Evolutionary conservation across 2,797 vertebrate genomes (phyloP).

Genomic region (Arnoldichthys spilopterus): DNA sequence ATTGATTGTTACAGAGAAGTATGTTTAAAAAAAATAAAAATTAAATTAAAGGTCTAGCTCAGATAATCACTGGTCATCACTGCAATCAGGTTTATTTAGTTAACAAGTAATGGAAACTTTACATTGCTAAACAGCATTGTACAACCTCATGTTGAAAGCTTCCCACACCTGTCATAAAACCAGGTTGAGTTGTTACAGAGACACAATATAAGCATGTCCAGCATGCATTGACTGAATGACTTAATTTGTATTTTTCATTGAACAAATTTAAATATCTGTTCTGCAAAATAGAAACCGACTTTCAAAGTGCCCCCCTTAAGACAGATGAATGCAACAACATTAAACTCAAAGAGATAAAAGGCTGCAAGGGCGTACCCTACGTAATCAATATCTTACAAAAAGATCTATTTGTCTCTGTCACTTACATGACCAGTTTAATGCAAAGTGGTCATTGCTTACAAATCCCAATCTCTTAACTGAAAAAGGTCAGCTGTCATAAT

Average conservation of each 20-base stretch:
- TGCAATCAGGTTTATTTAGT: too few species aligned
- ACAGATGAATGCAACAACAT: not conserved
- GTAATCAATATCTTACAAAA: conserved; percentile 20
- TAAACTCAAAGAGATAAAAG: not conserved
- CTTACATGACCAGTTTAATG: conserved; percentile 64
- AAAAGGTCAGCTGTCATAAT: conserved; percentile 73
- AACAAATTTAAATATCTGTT: not conserved
- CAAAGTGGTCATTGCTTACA: conserved; percentile 61
- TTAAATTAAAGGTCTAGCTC: too few species aligned
- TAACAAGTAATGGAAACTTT: too few species aligned
- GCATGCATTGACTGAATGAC: not conserved
- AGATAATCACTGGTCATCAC: too few species aligned
- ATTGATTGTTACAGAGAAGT: too few species aligned
- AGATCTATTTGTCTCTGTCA: conserved; percentile 61
- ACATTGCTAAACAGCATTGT: too few species aligned
- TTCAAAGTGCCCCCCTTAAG: not conserved
- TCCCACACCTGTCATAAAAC: too few species aligned
- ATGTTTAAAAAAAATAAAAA: too few species aligned
- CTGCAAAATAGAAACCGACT: not conserved
- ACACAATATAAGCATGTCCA: too few species aligned
- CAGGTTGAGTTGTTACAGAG: too few species aligned
- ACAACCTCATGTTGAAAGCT: too few species aligned
- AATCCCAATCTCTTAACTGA: conserved; percentile 57
- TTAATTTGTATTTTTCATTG: not conserved
- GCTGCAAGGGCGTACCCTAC: not conserved